Percentiles rank a stretch among this genome's conserved stretches.
Evolutionary conservation across 2,797 vertebrate genomes (phyloP).

Genomic region (Catostomus latipinnis): DNA sequence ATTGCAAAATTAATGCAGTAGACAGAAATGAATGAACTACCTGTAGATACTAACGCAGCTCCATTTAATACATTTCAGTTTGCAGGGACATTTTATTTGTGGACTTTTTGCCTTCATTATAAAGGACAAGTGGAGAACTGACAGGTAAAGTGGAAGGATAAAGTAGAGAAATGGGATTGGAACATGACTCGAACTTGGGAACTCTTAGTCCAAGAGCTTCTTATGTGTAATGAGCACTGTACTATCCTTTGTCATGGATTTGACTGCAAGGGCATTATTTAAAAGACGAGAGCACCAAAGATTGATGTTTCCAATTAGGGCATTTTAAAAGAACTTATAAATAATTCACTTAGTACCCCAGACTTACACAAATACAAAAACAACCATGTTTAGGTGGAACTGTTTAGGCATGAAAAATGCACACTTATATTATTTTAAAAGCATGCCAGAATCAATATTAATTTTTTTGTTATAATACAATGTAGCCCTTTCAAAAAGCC

Average conservation of each 20-base stretch:
- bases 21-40: constrained; percentile 12
- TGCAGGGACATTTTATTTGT: background rate
- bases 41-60: background rate
- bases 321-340: constrained; percentile 13
- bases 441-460: constrained; percentile 25
- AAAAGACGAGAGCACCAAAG: background rate
- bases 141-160: no score
- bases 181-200: no score
- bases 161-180: no score
- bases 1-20: constrained; percentile 21
- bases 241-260: no score
- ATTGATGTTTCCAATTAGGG: background rate
- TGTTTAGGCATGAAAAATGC: constrained; percentile 18
- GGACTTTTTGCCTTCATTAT: no score
- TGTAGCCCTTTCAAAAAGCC: constrained; percentile 13
- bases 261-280: background rate
- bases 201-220: no score
- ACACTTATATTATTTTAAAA: constrained; percentile 21
- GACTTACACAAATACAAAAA: constrained; percentile 5
- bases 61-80: background rate
- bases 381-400: background rate
- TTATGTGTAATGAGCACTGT: no score
- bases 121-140: no score
- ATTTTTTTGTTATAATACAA: background rate
- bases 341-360: constrained; percentile 12